Conservation (phyloP, 1,140 invertebrate genomes). For the Subanguina moxae region DNA sequence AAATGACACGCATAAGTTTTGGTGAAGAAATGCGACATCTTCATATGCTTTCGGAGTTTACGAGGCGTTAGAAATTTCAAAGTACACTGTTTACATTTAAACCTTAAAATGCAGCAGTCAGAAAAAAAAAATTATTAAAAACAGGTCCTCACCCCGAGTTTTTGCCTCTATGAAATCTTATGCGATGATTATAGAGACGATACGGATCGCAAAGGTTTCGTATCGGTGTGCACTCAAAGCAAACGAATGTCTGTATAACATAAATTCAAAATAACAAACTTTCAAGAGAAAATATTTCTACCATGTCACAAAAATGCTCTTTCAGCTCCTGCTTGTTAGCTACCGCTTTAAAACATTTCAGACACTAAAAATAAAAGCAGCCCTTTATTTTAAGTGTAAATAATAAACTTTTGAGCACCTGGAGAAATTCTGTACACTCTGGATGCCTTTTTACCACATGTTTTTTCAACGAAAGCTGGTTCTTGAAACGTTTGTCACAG, state of each 20-base stretch:
- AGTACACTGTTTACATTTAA: slow-evolving; percentile 57
- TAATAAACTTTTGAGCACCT: slow-evolving; percentile 24
- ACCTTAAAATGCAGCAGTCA: slow-evolving; percentile 3
- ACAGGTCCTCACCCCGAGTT: slow-evolving; percentile 41
- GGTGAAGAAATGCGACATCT: slow-evolving; percentile 59
- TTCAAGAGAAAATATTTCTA: slow-evolving; percentile 24
- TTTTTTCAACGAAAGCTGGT: slow-evolving; percentile 58
- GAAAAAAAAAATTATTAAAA: too few species aligned
- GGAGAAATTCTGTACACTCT: slow-evolving; percentile 54
- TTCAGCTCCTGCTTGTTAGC: slow-evolving; percentile 36
- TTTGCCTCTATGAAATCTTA: slow-evolving; percentile 56
- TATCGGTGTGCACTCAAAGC: slow-evolving; percentile 56
- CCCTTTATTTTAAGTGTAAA: too few species aligned
- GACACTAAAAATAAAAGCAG: slow-evolving; percentile 21
- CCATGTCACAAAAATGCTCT: slow-evolving; percentile 56
- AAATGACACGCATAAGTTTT: slow-evolving; percentile 59
- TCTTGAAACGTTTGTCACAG: slow-evolving; percentile 57
- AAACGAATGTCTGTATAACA: slow-evolving; percentile 52
- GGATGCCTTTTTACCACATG: slow-evolving; percentile 55
- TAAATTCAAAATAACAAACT: not conserved
- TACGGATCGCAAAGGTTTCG: slow-evolving; percentile 52
- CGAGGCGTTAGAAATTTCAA: slow-evolving; percentile 57
- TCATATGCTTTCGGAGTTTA: slow-evolving; percentile 58
- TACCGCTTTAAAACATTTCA: slow-evolving; percentile 55
- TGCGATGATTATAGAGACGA: slow-evolving; percentile 47